Percentiles rank a stretch among this genome's conserved stretches.
phyloP scores from a whole-genome alignment of 1,140 invertebrate genomes.

The Zophobas morio region DNA sequence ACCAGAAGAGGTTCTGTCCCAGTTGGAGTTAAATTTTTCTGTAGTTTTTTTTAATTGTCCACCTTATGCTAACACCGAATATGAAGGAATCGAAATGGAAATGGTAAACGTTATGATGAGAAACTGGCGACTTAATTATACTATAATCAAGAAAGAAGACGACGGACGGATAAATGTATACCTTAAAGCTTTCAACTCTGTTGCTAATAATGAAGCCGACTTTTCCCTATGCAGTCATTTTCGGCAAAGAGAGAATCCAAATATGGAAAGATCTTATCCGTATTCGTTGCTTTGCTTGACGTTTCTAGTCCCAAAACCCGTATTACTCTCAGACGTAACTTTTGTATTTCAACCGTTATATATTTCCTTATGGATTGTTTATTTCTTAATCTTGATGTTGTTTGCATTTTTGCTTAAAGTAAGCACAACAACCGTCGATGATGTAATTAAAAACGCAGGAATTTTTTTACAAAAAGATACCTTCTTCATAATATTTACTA shows the following conservation, averaged over 20 bases:
- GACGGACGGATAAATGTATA: not conserved
- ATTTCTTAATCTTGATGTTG: not conserved
- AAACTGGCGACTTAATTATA: conserved; percentile 4
- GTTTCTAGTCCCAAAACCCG: conserved; percentile 3
- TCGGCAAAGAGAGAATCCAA: not conserved
- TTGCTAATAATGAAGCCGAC: not conserved
- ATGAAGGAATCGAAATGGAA: conserved; percentile 9
- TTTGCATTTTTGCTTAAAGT: not conserved
- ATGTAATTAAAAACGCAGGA: not conserved
- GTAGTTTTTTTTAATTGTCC: conserved; percentile 4
- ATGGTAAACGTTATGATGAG: not conserved
- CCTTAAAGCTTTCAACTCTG: not conserved
- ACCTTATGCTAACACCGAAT: not conserved
- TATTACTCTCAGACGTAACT: not conserved
- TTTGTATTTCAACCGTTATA: not conserved
- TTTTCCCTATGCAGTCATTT: not conserved
- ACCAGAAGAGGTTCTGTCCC: not conserved
- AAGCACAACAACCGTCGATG: not conserved
- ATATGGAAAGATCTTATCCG: not conserved
- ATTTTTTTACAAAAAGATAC: not conserved
- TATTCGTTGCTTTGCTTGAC: not conserved
- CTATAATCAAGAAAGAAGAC: not conserved
- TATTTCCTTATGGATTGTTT: not conserved
- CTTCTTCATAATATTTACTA: not conserved
- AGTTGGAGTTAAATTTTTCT: not conserved